Percentiles rank a stretch among this genome's conserved stretches.
phyloP scores from a whole-genome alignment of 1,140 invertebrate species.

The Aphelenchoides besseyi region DNA sequence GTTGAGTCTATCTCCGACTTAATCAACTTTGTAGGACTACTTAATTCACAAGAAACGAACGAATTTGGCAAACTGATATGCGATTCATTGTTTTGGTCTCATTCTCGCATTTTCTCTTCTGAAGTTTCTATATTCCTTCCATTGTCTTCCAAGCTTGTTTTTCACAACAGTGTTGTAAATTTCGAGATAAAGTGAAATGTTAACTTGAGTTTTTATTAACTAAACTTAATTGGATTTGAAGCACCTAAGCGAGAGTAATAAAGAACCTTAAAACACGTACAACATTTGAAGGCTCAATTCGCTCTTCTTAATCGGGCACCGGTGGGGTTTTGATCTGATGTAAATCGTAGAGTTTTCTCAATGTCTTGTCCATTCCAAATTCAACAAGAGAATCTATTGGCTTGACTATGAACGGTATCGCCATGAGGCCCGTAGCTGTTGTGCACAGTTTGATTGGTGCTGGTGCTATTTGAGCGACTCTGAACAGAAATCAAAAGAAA shows the following conservation, averaged over 20 bases:
- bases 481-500: conserved; percentile 22
- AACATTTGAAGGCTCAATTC: no score
- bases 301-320: not conserved
- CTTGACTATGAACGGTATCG: conserved; percentile 85
- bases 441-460: conserved; percentile 70
- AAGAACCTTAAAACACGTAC: no score
- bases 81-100: not conserved
- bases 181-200: not conserved
- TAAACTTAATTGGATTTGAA: not conserved
- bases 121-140: no score
- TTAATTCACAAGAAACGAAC: not conserved
- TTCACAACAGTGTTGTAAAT: not conserved
- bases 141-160: not conserved
- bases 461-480: conserved; percentile 63
- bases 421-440: conserved; percentile 75
- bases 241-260: not conserved
- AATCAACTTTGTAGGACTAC: not conserved
- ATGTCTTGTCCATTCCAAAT: conserved; percentile 73
- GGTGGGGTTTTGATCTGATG: not conserved
- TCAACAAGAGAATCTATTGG: conserved; percentile 83
- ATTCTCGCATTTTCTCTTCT: conserved; percentile 1
- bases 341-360: conserved; percentile 24
- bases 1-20: no score
- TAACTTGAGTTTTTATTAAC: not conserved
- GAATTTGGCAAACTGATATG: not conserved